A percentile compares a stretch with the other conserved stretches of the same genome.
Evolutionary conservation across 2,797 vertebrate species (phyloP).

Genomic region (Micromesistius poutassou): DNA sequence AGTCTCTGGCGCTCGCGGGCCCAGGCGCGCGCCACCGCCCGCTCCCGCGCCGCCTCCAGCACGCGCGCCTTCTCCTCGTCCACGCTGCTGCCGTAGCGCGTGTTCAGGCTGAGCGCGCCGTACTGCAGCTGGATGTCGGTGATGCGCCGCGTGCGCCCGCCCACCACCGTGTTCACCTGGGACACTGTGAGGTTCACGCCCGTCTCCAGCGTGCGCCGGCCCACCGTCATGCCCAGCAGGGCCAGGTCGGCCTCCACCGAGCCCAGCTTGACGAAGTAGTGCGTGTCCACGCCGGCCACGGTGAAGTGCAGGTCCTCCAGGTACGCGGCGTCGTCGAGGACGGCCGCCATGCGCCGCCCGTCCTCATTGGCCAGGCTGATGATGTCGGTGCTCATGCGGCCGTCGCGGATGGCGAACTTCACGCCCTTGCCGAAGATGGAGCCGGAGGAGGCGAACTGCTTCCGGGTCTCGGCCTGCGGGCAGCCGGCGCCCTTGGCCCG

Average conservation of each 20-base stretch:
- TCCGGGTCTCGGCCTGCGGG: constrained; percentile 72
- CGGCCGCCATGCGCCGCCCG: constrained; percentile 86
- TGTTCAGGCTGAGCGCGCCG: constrained; percentile 82
- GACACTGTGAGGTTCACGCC: constrained; percentile 96
- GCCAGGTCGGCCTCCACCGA: constrained; percentile 87
- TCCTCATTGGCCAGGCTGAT: constrained; percentile 95
- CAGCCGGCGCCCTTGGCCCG: constrained; percentile 86
- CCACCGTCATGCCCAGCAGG: constrained; percentile 91
- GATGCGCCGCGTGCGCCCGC: constrained; percentile 93
- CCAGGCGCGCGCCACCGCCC: constrained; percentile 88
- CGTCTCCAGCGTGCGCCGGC: constrained; percentile 89
- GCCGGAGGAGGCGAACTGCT: constrained; percentile 82
- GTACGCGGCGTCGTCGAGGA: constrained; percentile 89
- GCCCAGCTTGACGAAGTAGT: constrained; percentile 92
- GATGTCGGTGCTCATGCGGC: constrained; percentile 90
- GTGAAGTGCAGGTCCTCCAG: constrained; percentile 93
- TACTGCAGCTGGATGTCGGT: constrained; percentile 92
- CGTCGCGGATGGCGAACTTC: constrained; percentile 89
- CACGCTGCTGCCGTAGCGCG: constrained; percentile 89
- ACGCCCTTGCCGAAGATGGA: constrained; percentile 95
- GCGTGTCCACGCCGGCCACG: constrained; percentile 84
- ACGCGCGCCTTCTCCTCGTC: constrained; percentile 92
- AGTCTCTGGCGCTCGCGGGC: constrained; percentile 90
- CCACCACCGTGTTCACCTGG: constrained; percentile 90
- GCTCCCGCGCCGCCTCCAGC: constrained; percentile 88